These are phyloP conservation scores for Hippocampus zosterae DNA, from an alignment of 2,113 vertebrate genomes.

Conservation along the genomic window DNA sequence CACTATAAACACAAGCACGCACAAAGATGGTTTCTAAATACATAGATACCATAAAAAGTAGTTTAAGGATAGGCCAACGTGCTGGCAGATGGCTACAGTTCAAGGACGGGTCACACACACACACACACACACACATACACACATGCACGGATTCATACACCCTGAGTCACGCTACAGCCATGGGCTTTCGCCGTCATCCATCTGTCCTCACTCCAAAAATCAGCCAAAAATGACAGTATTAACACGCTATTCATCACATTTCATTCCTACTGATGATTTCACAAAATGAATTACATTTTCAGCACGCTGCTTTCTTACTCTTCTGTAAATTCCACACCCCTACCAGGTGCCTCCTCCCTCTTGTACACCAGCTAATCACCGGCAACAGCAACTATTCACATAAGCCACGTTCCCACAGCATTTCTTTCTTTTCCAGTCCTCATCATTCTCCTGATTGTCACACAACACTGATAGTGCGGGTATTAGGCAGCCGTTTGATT, in stretches of 20 bases:
- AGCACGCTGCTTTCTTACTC: constrained; percentile 8
- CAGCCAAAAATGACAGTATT: constrained; percentile 1
- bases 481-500: constrained; percentile 46
- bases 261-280: constrained; percentile 26
- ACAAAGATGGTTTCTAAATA: constrained; percentile 30
- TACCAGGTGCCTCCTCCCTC: constrained; percentile 44
- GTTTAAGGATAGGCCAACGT: constrained; percentile 39
- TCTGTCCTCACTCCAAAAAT: constrained; percentile 7
- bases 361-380: constrained; percentile 32
- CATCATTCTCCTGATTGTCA: constrained; percentile 20
- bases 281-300: constrained; percentile 26
- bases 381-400: constrained; percentile 41
- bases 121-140: constrained; percentile 36
- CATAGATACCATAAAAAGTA: constrained; percentile 33
- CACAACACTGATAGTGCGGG: constrained; percentile 55
- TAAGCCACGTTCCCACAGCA: constrained; percentile 26
- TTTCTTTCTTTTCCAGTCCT: background rate
- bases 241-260: constrained; percentile 17
- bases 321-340: constrained; percentile 50
- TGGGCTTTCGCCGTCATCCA: constrained; percentile 20
- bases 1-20: constrained; percentile 17
- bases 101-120: constrained; percentile 50
- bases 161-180: constrained; percentile 29
- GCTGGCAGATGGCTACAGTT: constrained; percentile 63
- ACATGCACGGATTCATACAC: constrained; percentile 15